phyloP scores from a whole-genome alignment of 2,888 invertebrate species.

The Nomada fabriciana region DNA sequence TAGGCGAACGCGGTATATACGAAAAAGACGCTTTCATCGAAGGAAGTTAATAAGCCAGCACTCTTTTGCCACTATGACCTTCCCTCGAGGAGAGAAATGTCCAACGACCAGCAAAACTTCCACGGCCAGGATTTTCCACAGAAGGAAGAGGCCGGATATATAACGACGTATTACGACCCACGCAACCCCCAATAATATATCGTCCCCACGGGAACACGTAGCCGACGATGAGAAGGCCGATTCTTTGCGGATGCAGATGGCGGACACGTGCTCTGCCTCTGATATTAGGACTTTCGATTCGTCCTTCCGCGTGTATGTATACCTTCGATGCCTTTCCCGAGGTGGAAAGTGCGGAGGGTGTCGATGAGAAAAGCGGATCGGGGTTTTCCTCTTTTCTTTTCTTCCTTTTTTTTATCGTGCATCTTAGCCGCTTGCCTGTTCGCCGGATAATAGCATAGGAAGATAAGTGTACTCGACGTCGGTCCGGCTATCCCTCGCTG shows the following conservation, averaged over 20 bases:
- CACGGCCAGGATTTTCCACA: constrained; percentile 49
- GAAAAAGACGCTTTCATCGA: constrained; percentile 51
- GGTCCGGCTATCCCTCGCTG: constrained; percentile 9
- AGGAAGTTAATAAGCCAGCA: constrained; percentile 62
- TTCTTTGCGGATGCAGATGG: constrained; percentile 68
- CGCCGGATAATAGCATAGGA: constrained; percentile 37
- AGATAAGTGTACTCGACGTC: constrained; percentile 46
- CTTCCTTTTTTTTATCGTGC: constrained; percentile 11
- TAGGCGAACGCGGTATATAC: constrained; percentile 23
- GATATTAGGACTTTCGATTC: constrained; percentile 45
- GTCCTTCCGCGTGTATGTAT: not conserved
- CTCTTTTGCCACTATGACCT: constrained; percentile 41
- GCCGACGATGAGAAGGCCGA: constrained; percentile 32
- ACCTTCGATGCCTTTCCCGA: not conserved
- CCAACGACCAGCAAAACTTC: constrained; percentile 48
- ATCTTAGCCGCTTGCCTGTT: constrained; percentile 21
- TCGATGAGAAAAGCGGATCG: constrained; percentile 36
- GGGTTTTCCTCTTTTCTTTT: not conserved
- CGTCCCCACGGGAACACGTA: constrained; percentile 29
- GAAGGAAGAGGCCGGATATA: constrained; percentile 60
- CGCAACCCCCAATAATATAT: constrained; percentile 31
- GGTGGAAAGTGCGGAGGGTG: not conserved
- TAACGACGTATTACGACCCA: constrained; percentile 63
- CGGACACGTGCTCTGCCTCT: constrained; percentile 67
- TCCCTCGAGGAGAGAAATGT: constrained; percentile 47